A percentile compares a stretch with the other conserved stretches of the same genome.
Evolutionary conservation across 1,140 invertebrate genomes (phyloP).

Genomic region (Drosophila santomea): DNA sequence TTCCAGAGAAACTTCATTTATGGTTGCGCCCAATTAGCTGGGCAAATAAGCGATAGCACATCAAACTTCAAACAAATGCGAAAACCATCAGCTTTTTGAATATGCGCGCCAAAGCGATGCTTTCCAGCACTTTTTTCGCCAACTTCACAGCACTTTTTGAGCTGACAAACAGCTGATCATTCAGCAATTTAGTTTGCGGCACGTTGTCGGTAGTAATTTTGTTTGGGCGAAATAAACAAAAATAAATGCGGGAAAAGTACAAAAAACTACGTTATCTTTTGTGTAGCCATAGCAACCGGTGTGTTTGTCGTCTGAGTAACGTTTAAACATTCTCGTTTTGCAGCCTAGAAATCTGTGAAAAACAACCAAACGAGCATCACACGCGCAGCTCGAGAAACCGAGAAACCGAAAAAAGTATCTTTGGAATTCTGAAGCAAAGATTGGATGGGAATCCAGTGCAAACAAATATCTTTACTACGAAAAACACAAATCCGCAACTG

Average conservation of each 20-base stretch:
- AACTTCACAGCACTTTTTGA: constrained; percentile 22
- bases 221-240: constrained; percentile 39
- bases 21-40: constrained; percentile 60
- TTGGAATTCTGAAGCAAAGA: background rate
- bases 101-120: constrained; percentile 9
- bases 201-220: constrained; percentile 16
- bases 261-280: constrained; percentile 5
- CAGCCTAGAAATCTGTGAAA: constrained; percentile 23
- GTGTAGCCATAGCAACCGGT: constrained; percentile 42
- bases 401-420: constrained; percentile 25
- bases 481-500: background rate
- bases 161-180: constrained; percentile 24
- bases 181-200: constrained; percentile 4
- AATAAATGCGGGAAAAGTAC: background rate
- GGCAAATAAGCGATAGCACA: constrained; percentile 31
- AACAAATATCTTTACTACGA: background rate
- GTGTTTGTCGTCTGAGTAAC: constrained; percentile 25
- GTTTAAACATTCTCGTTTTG: constrained; percentile 45
- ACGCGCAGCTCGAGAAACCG: background rate
- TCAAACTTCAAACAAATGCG: constrained; percentile 11
- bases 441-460: background rate
- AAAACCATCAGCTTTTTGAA: constrained; percentile 12
- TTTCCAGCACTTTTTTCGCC: constrained; percentile 16
- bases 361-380: constrained; percentile 1
- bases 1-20: constrained; percentile 72